Evolutionary conservation across 2,797 vertebrate species (phyloP).

Genomic region (Xenentodon cancila): DNA sequence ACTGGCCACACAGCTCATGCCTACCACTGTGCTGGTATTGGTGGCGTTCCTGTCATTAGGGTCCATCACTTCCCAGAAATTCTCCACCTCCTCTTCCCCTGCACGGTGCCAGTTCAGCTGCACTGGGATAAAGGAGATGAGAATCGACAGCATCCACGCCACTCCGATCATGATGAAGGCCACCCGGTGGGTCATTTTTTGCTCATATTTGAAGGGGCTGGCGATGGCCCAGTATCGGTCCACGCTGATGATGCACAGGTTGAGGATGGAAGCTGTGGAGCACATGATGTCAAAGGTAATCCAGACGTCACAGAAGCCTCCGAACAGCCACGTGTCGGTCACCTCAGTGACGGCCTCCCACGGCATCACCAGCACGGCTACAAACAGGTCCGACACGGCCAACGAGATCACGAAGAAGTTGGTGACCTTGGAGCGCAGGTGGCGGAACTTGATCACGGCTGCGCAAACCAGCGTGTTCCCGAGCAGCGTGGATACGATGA

Average conservation of each 20-base stretch:
- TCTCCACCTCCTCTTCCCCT: slow-evolving; percentile 46
- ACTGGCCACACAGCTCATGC: slow-evolving; percentile 79
- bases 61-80: neutral
- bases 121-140: slow-evolving; percentile 86
- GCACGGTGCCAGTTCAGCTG: slow-evolving; percentile 85
- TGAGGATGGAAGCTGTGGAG: slow-evolving; percentile 87
- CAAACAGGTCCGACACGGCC: slow-evolving; percentile 85
- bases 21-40: slow-evolving; percentile 1
- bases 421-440: slow-evolving; percentile 85
- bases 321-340: slow-evolving; percentile 82
- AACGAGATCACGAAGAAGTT: slow-evolving; percentile 86
- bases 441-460: slow-evolving; percentile 82
- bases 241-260: slow-evolving; percentile 86
- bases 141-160: slow-evolving; percentile 84
- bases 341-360: slow-evolving; percentile 84
- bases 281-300: slow-evolving; percentile 89
- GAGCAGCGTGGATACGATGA: slow-evolving; percentile 83
- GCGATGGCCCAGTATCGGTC: slow-evolving; percentile 87
- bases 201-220: slow-evolving; percentile 81
- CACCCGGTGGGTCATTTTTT: slow-evolving; percentile 79
- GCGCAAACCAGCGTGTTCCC: slow-evolving; percentile 84
- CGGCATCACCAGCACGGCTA: slow-evolving; percentile 87
- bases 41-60: slow-evolving; percentile 8
- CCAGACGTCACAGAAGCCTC: slow-evolving; percentile 84
- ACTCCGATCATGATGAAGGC: slow-evolving; percentile 81